Conservation (phyloP, 2,888 invertebrate species). For the Oasisia sp. region DNA sequence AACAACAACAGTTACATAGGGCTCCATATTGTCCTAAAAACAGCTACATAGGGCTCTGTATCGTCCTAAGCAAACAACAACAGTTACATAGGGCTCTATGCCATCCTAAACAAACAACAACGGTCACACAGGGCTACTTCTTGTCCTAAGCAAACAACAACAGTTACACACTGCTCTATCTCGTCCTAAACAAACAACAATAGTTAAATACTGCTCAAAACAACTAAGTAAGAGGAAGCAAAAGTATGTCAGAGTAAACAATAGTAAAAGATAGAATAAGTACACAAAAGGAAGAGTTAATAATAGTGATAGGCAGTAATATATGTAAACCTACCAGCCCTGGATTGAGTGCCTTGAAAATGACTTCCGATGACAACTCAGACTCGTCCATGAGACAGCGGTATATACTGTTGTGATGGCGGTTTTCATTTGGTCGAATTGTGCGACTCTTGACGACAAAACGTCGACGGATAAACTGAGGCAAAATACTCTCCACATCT, state of each 20-base stretch:
- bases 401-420: slow-evolving; percentile 42
- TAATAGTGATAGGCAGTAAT: too few species aligned
- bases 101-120: background rate
- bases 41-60: too few species aligned
- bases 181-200: background rate
- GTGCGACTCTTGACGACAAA: slow-evolving; percentile 55
- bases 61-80: background rate
- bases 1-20: background rate
- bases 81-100: background rate
- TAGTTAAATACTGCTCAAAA: background rate
- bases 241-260: too few species aligned
- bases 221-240: too few species aligned
- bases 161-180: background rate
- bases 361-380: slow-evolving; percentile 48
- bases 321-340: slow-evolving; percentile 52
- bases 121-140: background rate
- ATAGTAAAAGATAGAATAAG: too few species aligned
- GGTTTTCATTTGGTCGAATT: slow-evolving; percentile 58
- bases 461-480: slow-evolving; percentile 61
- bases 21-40: background rate
- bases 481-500: slow-evolving; percentile 66
- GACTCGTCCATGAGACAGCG: slow-evolving; percentile 44
- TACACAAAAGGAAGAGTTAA: too few species aligned
- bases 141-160: background rate
- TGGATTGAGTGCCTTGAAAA: slow-evolving; percentile 58